Evolutionary conservation across 1,140 invertebrate genomes (phyloP).

Genomic region (Apis mellifera): Amel_HAv3.1 CM009931.2:7837001-7837500

Average conservation of each 20-base stretch:
- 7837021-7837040: no score
- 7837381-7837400: neutral
- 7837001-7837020: no score
- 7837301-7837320: neutral
- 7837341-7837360: constrained; percentile 46
- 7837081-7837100: no score
- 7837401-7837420: constrained; percentile 58
- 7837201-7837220: neutral
- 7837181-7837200: neutral
- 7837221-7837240: constrained; percentile 13
- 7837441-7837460: constrained; percentile 77
- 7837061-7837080: no score
- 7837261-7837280: constrained; percentile 32
- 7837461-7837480: constrained; percentile 80
- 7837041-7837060: no score
- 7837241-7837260: neutral
- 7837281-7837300: constrained; percentile 2
- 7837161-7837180: no score
- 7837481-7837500: constrained; percentile 82
- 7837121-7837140: no score
- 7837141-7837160: no score
- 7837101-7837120: no score
- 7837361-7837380: constrained; percentile 10
- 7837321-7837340: constrained; percentile 16
- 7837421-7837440: constrained; percentile 74